These are phyloP conservation scores for Troides aeacus DNA, from an alignment of 2,888 invertebrate genomes.

Conservation along the genomic window DNA sequence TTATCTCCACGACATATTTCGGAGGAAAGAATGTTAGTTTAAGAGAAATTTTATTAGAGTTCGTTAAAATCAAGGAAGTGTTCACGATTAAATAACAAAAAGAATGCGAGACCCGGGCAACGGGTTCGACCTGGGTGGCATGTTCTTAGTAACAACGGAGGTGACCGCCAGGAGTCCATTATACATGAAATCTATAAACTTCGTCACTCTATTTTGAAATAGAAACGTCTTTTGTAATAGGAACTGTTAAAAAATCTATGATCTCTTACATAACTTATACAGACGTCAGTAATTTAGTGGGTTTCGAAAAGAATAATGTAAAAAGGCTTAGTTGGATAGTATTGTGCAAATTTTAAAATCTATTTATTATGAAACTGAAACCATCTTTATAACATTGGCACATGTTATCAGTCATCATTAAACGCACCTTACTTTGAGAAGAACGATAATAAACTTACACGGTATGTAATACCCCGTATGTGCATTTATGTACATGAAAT, in stretches of 20 bases:
- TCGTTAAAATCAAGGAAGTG: slow-evolving; percentile 27
- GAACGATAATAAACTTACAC: no score
- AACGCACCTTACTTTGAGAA: no score
- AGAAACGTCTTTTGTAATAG: slow-evolving; percentile 41
- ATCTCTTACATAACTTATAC: slow-evolving; percentile 30
- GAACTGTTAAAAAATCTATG: slow-evolving; percentile 36
- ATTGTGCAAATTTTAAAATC: no score
- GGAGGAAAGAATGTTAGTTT: not conserved
- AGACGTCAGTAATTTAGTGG: slow-evolving; percentile 8
- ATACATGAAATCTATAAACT: slow-evolving; percentile 55
- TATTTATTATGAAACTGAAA: no score
- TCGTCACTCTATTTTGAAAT: slow-evolving; percentile 50
- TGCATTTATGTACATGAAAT: no score
- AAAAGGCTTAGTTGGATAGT: not conserved
- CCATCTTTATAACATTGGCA: no score
- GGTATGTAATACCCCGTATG: no score
- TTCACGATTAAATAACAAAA: slow-evolving; percentile 29
- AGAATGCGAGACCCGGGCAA: slow-evolving; percentile 23
- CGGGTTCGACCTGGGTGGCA: slow-evolving; percentile 70
- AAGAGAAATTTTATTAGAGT: slow-evolving; percentile 7
- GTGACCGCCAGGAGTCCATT: slow-evolving; percentile 46
- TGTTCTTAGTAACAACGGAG: slow-evolving; percentile 68
- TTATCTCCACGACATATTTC: no score
- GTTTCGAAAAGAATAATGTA: not conserved
- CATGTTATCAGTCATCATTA: no score